Evolutionary conservation across 2,113 vertebrate genomes (phyloP), one percentile per base, ranked within the genome.

Genomic region (Micronycteris hirsuta): DNA sequence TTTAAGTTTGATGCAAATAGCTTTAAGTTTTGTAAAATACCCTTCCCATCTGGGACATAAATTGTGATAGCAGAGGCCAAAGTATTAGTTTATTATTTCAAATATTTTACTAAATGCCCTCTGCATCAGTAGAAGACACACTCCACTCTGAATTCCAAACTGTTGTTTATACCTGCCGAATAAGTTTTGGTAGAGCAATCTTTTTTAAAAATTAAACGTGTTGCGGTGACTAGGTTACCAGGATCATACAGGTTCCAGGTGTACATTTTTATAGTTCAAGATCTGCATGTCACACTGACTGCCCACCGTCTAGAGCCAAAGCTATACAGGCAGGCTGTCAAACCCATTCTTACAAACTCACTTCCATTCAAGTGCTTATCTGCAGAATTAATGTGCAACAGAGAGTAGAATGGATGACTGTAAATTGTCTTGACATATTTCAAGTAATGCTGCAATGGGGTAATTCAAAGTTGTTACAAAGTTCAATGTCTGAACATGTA

Each of bases 161-260:
- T 78, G 43, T 16, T 85, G 97, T 94, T 92, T 77, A 82, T 91
- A 71, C 20, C 36, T 96, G 45, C 45, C 56, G 73, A 58, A 73
- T 31, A 63, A 26, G 61, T 63, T 31, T 63, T 31, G 61, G 26
- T 26, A 5, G 4, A 31, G 61, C 61, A 63, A 63, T 63, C 28
- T 31, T 31, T 31, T 63, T 63, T 5, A 63, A 61, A 61, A 61
- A 63, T 15, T 63, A 31, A 13, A 31, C 26, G n/a, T n/a, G n/a
- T 63, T 63, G 14, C 22, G 61, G 26, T 63, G 28, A 31, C 61
- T 31, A 28, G 61, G 28, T 63, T 15, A 31, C 61, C 31, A 31
- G 61, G 28, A 63, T 63, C 61, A 63, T 11, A 31, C 61, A 63
- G 28, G 61, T 63, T 63, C 24, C 61, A 63, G 12, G 61, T 31